Conservation (phyloP, 2,888 invertebrate species). For the Erebia aethiops region DNA sequence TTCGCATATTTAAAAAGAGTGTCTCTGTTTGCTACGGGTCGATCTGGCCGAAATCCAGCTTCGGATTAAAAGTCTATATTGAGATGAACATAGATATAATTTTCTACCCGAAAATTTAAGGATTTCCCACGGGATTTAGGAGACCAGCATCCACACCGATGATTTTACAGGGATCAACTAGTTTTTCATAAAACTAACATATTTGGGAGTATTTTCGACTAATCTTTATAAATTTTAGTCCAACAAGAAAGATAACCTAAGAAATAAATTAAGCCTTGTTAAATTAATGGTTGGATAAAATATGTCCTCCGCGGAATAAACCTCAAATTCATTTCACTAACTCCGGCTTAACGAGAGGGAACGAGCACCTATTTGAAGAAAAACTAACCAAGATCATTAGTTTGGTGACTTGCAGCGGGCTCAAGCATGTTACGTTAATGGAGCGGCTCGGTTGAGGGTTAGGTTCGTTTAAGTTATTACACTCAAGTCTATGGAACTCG, state of each 20-base stretch:
- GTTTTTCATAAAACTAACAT: no score
- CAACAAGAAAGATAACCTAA: background rate
- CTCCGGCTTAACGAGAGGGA: slow-evolving; percentile 39
- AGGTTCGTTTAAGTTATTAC: slow-evolving; percentile 25
- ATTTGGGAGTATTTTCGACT: no score
- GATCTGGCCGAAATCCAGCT: no score
- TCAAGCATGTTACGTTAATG: slow-evolving; percentile 54
- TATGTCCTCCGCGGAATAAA: slow-evolving; percentile 20
- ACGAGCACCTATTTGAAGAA: slow-evolving; percentile 50
- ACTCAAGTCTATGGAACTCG: slow-evolving; percentile 4
- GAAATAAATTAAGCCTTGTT: slow-evolving; percentile 8
- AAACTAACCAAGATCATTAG: slow-evolving; percentile 66
- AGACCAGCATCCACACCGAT: no score
- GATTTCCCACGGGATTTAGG: no score
- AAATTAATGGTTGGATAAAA: slow-evolving; percentile 24
- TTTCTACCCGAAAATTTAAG: no score
- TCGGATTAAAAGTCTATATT: no score
- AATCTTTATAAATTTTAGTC: no score
- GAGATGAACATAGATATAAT: background rate
- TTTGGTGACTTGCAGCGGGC: slow-evolving; percentile 67
- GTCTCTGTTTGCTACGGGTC: no score
- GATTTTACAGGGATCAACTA: no score
- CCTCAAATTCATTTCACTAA: slow-evolving; percentile 35
- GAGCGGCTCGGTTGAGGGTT: slow-evolving; percentile 38
- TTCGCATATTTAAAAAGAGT: no score